phyloP scores from a whole-genome alignment of 2,888 invertebrate genomes.

The Imbricaverruca yamaguchii region DNA sequence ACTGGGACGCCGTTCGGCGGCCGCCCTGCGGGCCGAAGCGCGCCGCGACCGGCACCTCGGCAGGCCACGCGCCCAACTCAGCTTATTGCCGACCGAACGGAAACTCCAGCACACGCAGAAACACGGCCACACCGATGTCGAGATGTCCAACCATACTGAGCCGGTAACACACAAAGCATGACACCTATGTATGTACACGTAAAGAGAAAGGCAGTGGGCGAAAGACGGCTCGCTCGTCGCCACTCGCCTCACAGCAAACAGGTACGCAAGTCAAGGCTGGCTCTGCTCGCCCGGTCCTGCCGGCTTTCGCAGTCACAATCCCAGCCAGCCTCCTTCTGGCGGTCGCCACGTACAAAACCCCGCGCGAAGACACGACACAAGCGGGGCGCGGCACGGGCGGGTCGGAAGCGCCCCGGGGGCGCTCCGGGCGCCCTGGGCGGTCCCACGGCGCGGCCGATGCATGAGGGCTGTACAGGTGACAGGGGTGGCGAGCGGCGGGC shows the following conservation, averaged over 20 bases:
- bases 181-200: constrained; percentile 12
- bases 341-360: constrained; percentile 6
- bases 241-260: constrained; percentile 5
- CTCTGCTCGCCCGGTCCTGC: background rate
- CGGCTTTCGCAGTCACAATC: background rate
- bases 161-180: constrained; percentile 15
- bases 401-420: no score
- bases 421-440: background rate
- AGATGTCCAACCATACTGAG: constrained; percentile 10
- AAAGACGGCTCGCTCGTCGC: background rate
- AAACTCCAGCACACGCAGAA: background rate
- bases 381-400: background rate
- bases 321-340: background rate
- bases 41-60: background rate
- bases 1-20: no score
- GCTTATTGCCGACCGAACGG: constrained; percentile 9
- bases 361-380: background rate
- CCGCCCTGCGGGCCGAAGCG: no score
- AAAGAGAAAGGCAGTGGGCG: constrained; percentile 3
- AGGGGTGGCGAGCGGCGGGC: background rate
- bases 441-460: background rate
- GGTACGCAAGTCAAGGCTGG: constrained; percentile 12
- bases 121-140: background rate
- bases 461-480: background rate
- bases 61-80: background rate